These are phyloP conservation scores for Adoxophyes honmai DNA, from an alignment of 1,140 invertebrate genomes.

Conservation along the genomic window DNA sequence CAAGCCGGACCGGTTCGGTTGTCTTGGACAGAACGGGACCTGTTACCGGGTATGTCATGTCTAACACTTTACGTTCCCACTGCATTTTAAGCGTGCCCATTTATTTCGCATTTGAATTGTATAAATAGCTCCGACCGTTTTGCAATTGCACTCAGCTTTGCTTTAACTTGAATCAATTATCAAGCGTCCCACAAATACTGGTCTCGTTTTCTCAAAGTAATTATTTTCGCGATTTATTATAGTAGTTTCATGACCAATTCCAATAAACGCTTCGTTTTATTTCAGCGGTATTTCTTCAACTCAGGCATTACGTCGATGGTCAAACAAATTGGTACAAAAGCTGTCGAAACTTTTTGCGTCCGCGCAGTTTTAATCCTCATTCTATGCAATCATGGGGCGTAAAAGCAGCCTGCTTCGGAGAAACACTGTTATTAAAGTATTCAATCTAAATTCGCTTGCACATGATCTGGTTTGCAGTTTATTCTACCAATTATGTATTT, in stretches of 20 bases:
- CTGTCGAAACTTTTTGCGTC: background rate
- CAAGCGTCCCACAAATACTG: too few species aligned
- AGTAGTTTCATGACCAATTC: background rate
- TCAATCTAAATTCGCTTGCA: background rate
- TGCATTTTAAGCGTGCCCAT: background rate
- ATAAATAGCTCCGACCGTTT: background rate
- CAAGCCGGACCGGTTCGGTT: conserved; percentile 6
- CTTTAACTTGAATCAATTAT: too few species aligned
- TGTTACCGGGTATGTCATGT: background rate
- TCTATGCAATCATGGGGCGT: background rate
- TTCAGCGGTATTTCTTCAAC: too few species aligned
- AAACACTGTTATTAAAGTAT: background rate
- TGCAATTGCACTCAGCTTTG: background rate
- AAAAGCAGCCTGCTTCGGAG: background rate
- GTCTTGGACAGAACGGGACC: background rate
- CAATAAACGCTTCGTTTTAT: too few species aligned
- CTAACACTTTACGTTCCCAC: conserved; percentile 12
- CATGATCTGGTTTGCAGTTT: background rate
- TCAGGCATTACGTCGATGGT: too few species aligned
- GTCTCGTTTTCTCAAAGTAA: too few species aligned
- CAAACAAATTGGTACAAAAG: too few species aligned
- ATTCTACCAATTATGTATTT: background rate
- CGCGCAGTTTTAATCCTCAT: background rate
- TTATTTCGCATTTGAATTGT: conserved; percentile 7
- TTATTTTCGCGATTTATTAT: too few species aligned